These are phyloP conservation scores for Glaucomys volans DNA, from an alignment of 2,113 vertebrate genomes.

Conservation along the genomic window DNA sequence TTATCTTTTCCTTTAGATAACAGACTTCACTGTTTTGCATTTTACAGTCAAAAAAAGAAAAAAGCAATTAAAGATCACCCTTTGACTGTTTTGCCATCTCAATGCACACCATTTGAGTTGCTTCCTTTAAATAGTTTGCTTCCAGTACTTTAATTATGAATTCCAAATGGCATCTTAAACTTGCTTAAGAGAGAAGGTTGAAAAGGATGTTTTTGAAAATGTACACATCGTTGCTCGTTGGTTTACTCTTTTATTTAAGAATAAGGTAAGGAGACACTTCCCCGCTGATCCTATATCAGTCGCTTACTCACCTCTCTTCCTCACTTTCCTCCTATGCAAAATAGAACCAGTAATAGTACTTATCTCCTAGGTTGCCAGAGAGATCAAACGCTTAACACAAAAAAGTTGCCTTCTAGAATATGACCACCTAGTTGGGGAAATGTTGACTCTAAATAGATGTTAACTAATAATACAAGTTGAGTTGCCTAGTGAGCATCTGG, in stretches of 20 bases:
- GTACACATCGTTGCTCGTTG: background rate
- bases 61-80: conserved; percentile 74
- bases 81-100: conserved; percentile 63
- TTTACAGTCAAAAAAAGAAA: conserved; percentile 79
- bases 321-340: conserved; percentile 37
- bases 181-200: conserved; percentile 68
- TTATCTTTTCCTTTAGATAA: conserved; percentile 79
- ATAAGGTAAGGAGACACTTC: background rate
- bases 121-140: conserved; percentile 72
- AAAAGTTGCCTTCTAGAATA: conserved; percentile 10
- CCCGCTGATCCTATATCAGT: background rate
- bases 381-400: conserved; percentile 11
- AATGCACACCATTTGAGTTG: conserved; percentile 69
- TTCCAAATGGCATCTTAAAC: conserved; percentile 54
- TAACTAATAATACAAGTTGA: background rate
- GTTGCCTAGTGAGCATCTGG: background rate
- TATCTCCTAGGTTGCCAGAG: background rate
- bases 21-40: conserved; percentile 68
- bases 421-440: background rate
- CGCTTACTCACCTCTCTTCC: conserved; percentile 23
- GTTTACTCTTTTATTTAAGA: conserved; percentile 42
- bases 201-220: conserved; percentile 58
- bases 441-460: background rate
- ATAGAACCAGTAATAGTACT: background rate
- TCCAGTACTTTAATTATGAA: conserved; percentile 75